Percentiles rank a stretch among this genome's conserved stretches.
Evolutionary conservation across 2,113 vertebrate genomes (phyloP).

Genomic region (Neolamprologus brichardi): DNA sequence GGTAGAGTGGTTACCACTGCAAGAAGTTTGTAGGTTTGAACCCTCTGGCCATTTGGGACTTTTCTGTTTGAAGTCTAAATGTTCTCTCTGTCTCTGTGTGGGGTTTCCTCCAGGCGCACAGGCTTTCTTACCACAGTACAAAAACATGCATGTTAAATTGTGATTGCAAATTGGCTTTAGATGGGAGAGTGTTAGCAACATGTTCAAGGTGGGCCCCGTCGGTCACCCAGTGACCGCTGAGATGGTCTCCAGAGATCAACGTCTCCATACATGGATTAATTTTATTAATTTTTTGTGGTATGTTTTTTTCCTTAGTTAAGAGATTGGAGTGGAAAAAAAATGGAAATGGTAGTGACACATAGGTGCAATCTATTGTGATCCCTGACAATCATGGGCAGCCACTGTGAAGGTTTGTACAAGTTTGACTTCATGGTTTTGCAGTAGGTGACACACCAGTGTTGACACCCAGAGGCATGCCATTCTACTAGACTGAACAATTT

Average conservation of each 20-base stretch:
- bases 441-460: neutral
- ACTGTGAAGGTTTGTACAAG: neutral
- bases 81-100: neutral
- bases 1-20: neutral
- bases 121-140: neutral
- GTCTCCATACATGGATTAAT: neutral
- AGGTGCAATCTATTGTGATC: neutral
- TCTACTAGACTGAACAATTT: neutral
- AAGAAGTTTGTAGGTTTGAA: neutral
- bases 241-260: neutral
- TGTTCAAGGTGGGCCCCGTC: neutral
- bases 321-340: rapidly evolving
- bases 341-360: neutral
- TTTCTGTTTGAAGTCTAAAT: neutral
- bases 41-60: neutral
- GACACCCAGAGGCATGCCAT: neutral
- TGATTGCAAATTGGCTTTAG: neutral
- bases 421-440: neutral
- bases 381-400: neutral
- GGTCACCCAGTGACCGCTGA: neutral
- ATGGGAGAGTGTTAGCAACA: neutral
- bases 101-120: neutral
- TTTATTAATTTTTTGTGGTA: neutral
- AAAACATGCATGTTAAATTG: neutral
- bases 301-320: neutral